Conservation (phyloP, 2,888 invertebrate genomes). For the Brachylomia viminalis region DNA sequence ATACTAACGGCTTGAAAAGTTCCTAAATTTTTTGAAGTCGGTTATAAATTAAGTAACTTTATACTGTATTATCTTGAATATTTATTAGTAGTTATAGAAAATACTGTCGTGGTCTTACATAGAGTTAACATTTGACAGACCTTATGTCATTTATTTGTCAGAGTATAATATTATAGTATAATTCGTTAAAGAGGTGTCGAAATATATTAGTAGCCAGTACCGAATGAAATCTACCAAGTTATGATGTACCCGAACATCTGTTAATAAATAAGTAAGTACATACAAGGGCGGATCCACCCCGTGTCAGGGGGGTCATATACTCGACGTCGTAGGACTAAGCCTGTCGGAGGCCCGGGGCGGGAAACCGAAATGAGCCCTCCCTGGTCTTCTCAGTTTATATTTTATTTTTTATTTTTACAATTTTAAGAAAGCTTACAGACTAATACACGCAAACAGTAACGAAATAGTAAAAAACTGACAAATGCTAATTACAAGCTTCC, state of each 20-base stretch:
- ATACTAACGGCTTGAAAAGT: background rate
- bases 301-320: too few relatives aligned
- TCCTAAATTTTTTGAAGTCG: background rate
- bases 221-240: background rate
- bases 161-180: constrained; percentile 3
- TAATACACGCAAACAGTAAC: too few relatives aligned
- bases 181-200: constrained; percentile 8
- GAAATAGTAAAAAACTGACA: too few relatives aligned
- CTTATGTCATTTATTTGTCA: constrained; percentile 7
- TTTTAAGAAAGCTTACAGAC: too few relatives aligned
- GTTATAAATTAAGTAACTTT: background rate
- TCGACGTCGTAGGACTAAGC: too few relatives aligned
- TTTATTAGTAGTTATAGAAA: constrained; percentile 21
- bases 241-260: background rate
- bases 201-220: background rate
- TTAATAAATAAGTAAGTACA: too few relatives aligned
- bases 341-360: too few relatives aligned
- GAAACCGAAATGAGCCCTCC: too few relatives aligned
- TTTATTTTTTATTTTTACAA: too few relatives aligned
- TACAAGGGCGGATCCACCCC: too few relatives aligned
- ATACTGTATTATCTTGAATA: constrained; percentile 24
- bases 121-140: background rate
- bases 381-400: too few relatives aligned
- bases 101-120: constrained; percentile 18
- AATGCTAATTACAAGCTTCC: too few relatives aligned